phyloP scores from a whole-genome alignment of 2,797 vertebrate genomes.

The Podarcis siculus region DNA sequence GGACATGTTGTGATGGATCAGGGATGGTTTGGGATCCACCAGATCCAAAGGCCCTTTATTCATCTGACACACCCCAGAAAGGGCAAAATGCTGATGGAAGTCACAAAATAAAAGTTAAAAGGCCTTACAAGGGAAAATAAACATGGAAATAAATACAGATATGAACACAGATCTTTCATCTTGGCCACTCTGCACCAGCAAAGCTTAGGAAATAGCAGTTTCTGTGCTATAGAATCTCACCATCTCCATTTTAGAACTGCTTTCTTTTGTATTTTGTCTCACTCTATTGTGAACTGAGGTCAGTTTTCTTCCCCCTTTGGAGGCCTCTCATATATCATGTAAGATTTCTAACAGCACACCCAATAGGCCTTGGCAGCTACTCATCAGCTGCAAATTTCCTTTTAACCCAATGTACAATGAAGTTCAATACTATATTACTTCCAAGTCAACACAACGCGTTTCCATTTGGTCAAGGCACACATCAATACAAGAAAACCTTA shows the following conservation, averaged over 20 bases:
- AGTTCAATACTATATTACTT: not conserved
- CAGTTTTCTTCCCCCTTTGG: not conserved
- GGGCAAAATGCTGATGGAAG: too few species aligned
- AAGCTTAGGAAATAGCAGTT: too few species aligned
- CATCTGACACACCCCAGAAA: not conserved
- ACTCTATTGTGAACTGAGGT: not conserved
- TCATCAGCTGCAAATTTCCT: not conserved
- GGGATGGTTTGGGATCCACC: too few species aligned
- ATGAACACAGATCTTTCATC: too few species aligned
- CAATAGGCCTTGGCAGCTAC: not conserved
- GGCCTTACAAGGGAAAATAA: too few species aligned
- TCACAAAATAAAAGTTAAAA: too few species aligned
- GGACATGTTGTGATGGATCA: too few species aligned
- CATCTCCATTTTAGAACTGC: too few species aligned
- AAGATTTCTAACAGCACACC: not conserved
- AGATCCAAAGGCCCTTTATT: not conserved
- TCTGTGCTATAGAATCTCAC: too few species aligned
- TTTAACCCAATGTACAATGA: not conserved
- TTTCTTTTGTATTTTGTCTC: not conserved
- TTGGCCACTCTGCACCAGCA: too few species aligned
- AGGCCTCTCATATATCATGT: not conserved
- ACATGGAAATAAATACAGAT: too few species aligned
- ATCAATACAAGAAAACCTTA: too few species aligned
- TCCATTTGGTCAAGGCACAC: not conserved
- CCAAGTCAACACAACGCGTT: not conserved